phyloP scores from a whole-genome alignment of 2,888 invertebrate species.

The Pachycephus smyrnensis region DNA sequence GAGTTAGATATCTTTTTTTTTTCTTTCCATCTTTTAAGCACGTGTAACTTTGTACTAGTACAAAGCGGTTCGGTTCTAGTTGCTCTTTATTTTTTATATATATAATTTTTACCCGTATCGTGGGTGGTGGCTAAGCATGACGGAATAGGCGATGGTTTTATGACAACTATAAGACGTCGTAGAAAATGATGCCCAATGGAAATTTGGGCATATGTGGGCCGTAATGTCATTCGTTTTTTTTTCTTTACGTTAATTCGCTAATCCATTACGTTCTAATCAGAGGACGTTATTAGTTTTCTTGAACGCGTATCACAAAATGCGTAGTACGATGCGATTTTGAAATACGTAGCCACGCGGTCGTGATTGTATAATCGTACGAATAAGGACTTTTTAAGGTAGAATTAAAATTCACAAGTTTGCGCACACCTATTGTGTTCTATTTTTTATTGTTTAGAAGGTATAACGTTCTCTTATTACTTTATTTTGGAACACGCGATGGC shows the following conservation, averaged over 20 bases:
- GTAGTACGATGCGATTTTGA: not conserved
- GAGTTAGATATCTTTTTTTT: not conserved
- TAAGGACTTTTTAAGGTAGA: not conserved
- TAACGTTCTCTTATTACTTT: not conserved
- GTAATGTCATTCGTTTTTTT: not conserved
- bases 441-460: not conserved
- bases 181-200: not conserved
- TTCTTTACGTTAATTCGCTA: not conserved
- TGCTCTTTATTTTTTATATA: not conserved
- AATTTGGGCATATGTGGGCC: not conserved
- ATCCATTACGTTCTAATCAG: not conserved
- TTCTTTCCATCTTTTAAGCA: not conserved
- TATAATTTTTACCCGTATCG: not conserved
- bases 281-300: not conserved
- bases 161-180: not conserved
- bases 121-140: constrained; percentile 41
- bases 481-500: not conserved
- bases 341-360: not conserved
- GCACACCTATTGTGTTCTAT: not conserved
- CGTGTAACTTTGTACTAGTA: not conserved
- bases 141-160: not conserved
- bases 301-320: not conserved
- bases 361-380: not conserved
- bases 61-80: not conserved
- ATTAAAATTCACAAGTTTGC: not conserved